Percentiles rank a stretch among this genome's conserved stretches.
Evolutionary conservation across 2,888 invertebrate species (phyloP).

Genomic region (Agrenia bidenticulata): DNA sequence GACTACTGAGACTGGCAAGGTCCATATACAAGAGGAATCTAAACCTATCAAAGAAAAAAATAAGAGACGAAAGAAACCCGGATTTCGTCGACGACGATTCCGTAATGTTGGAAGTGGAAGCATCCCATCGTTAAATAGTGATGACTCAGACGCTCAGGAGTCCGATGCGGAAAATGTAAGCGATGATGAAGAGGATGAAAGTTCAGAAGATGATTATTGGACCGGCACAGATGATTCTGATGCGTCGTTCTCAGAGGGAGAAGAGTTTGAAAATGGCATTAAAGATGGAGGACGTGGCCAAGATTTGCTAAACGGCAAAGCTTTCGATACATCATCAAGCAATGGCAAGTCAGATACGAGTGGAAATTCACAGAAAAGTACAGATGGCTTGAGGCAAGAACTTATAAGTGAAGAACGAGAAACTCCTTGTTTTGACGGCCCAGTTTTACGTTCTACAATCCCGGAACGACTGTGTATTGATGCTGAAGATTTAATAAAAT

Average conservation of each 20-base stretch:
- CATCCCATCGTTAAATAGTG: slow-evolving; percentile 5
- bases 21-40: not conserved
- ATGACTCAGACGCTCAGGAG: not conserved
- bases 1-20: not conserved
- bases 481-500: slow-evolving; percentile 38
- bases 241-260: slow-evolving; percentile 11
- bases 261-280: slow-evolving; percentile 14
- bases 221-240: slow-evolving; percentile 18
- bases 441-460: slow-evolving; percentile 2
- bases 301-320: slow-evolving; percentile 24
- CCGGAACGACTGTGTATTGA: slow-evolving; percentile 28
- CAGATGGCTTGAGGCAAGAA: not conserved
- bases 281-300: slow-evolving; percentile 2
- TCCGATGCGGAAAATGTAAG: slow-evolving; percentile 17
- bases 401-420: not conserved
- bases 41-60: not conserved
- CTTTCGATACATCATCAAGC: slow-evolving; percentile 44
- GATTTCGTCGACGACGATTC: not conserved
- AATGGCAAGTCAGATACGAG: slow-evolving; percentile 42
- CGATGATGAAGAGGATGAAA: slow-evolving; percentile 14
- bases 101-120: not conserved
- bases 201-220: slow-evolving; percentile 13
- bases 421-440: not conserved
- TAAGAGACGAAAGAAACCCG: not conserved
- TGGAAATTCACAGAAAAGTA: slow-evolving; percentile 17